Evolutionary conservation across 2,113 vertebrate species (phyloP).

Genomic region (Catharus fuscescens): DNA sequence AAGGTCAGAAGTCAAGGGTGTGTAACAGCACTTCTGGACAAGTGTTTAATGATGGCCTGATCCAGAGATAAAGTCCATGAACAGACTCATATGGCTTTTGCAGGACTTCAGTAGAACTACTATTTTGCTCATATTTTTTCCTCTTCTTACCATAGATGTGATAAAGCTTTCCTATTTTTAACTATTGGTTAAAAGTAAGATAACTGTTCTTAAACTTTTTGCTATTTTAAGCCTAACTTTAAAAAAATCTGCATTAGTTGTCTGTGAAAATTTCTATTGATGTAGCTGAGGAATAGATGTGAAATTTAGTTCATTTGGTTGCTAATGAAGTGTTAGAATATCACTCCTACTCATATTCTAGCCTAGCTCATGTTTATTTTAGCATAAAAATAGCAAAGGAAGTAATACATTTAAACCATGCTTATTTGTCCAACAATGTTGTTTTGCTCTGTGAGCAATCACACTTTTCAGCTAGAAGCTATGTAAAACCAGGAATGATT

Average conservation of each 20-base stretch:
- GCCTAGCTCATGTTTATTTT: background rate
- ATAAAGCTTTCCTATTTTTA: background rate
- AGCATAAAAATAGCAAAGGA: background rate
- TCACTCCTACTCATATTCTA: background rate
- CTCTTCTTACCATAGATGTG: background rate
- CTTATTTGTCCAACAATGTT: background rate
- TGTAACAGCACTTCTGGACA: background rate
- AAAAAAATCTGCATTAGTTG: background rate
- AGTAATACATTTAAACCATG: background rate
- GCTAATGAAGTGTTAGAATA: background rate
- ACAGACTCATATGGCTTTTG: background rate
- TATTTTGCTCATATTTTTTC: background rate
- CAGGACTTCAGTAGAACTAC: background rate
- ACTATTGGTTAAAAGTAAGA: background rate
- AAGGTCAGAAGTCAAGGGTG: background rate
- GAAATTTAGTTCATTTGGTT: background rate
- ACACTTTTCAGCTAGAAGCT: background rate
- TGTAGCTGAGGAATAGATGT: background rate
- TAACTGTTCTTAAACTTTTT: background rate
- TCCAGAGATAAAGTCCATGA: background rate
- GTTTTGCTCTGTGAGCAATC: background rate
- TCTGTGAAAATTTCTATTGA: background rate
- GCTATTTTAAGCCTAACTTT: background rate
- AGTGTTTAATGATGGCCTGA: background rate
- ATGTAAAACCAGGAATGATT: background rate